Conservation (phyloP, 2,797 vertebrate genomes). For the Odontamblyopus lacepedii region DNA sequence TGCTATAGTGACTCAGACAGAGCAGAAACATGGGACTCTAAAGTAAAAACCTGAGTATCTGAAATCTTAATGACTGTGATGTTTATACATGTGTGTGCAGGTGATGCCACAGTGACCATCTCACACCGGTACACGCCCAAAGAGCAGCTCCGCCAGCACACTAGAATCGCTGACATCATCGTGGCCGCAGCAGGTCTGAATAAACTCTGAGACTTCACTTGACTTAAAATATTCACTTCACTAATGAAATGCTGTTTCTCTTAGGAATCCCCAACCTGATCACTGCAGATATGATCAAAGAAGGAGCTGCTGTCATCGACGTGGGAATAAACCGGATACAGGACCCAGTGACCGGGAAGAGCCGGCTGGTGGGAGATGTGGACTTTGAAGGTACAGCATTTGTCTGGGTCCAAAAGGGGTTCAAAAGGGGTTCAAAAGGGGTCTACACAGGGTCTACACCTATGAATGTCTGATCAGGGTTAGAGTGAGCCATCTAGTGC, state of each 20-base stretch:
- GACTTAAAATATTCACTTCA: neutral
- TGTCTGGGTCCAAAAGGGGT: neutral
- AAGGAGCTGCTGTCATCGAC: conserved; percentile 92
- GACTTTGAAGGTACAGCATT: conserved; percentile 90
- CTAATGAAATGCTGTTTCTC: neutral
- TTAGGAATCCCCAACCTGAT: conserved; percentile 96
- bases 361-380: conserved; percentile 91
- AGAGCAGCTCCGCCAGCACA: conserved; percentile 92
- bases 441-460: no score
- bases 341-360: conserved; percentile 87
- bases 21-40: neutral
- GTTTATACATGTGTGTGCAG: conserved; percentile 56
- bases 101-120: conserved; percentile 96
- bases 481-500: no score
- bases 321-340: conserved; percentile 92
- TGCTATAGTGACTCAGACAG: neutral
- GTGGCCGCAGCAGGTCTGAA: conserved; percentile 89
- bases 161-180: conserved; percentile 90
- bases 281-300: conserved; percentile 96
- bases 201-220: neutral
- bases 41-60: neutral
- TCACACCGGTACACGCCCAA: conserved; percentile 95
- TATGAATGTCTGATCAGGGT: no score
- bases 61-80: no score
- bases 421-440: no score